These are phyloP conservation scores for Buceros bicornis DNA, from an alignment of 2,797 vertebrate genomes.

Conservation along the genomic window DNA sequence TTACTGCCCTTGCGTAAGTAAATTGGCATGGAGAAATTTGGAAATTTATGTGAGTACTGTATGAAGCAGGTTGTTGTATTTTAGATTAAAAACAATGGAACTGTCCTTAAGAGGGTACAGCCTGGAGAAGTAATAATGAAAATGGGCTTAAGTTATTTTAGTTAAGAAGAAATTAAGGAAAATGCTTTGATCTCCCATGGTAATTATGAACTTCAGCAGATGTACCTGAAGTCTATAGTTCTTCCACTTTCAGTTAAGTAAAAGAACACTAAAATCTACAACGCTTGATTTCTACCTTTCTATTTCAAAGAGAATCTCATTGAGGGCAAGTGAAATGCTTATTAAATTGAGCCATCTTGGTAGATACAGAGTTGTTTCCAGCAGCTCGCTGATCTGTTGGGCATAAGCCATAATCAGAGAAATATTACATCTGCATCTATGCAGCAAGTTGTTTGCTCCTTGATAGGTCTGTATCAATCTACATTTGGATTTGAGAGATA, in stretches of 20 bases:
- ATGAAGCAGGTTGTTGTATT: constrained; percentile 11
- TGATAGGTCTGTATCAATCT: not conserved
- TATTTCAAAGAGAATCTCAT: not conserved
- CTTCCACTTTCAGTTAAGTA: not conserved
- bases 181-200: not conserved
- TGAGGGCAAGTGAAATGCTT: not conserved
- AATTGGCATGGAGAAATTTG: not conserved
- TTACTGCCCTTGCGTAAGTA: constrained; percentile 3
- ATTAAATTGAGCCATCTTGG: not conserved
- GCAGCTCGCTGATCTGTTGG: not conserved
- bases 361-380: not conserved
- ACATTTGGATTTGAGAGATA: not conserved
- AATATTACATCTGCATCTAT: not conserved
- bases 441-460: not conserved
- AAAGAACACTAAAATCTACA: not conserved
- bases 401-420: not conserved
- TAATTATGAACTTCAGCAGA: not conserved
- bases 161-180: constrained; percentile 48
- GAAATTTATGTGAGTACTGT: constrained; percentile 37
- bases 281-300: not conserved
- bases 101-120: constrained; percentile 26
- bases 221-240: not conserved
- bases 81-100: constrained; percentile 33
- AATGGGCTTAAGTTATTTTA: constrained; percentile 56
- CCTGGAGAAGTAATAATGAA: constrained; percentile 31